These are phyloP conservation scores for Trachelus iudaicus DNA, from an alignment of 2,888 invertebrate genomes.

Conservation along the genomic window DNA sequence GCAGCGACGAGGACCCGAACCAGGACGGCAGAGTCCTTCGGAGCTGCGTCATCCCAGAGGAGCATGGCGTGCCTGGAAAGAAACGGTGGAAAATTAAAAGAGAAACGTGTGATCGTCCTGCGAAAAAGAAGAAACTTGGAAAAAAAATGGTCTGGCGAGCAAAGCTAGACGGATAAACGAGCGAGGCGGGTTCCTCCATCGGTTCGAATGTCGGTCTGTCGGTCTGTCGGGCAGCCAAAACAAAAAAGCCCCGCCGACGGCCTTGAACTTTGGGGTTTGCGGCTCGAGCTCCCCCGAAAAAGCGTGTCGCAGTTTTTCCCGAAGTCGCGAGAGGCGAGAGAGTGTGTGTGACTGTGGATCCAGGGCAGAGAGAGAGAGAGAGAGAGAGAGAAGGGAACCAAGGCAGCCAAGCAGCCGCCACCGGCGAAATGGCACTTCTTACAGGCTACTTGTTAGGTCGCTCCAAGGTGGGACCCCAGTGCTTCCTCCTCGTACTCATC, in stretches of 20 bases:
- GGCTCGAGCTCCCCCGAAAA: slow-evolving; percentile 57
- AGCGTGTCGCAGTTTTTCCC: slow-evolving; percentile 63
- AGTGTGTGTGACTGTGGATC: no score
- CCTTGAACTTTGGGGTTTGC: slow-evolving; percentile 59
- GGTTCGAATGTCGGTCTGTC: slow-evolving; percentile 34
- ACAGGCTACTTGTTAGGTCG: slow-evolving; percentile 64
- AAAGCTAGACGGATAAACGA: not conserved
- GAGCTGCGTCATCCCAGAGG: not conserved
- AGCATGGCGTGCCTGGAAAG: not conserved
- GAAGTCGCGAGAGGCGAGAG: slow-evolving; percentile 27
- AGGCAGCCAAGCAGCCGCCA: slow-evolving; percentile 27
- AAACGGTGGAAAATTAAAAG: not conserved
- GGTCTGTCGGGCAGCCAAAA: slow-evolving; percentile 42
- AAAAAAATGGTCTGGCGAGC: slow-evolving; percentile 20
- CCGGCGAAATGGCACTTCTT: slow-evolving; percentile 59
- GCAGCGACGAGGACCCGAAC: not conserved
- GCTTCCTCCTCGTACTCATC: not conserved
- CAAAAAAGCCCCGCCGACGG: slow-evolving; percentile 53
- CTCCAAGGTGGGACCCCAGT: slow-evolving; percentile 15
- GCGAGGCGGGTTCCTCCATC: not conserved
- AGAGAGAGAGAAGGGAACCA: not conserved
- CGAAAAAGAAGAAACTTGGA: not conserved
- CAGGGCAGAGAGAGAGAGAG: no score
- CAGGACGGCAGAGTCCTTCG: not conserved
- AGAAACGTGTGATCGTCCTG: not conserved